Base-by-base conservation (phyloP, 1,140 invertebrate genomes). In the Aphidius ervi region DNA sequence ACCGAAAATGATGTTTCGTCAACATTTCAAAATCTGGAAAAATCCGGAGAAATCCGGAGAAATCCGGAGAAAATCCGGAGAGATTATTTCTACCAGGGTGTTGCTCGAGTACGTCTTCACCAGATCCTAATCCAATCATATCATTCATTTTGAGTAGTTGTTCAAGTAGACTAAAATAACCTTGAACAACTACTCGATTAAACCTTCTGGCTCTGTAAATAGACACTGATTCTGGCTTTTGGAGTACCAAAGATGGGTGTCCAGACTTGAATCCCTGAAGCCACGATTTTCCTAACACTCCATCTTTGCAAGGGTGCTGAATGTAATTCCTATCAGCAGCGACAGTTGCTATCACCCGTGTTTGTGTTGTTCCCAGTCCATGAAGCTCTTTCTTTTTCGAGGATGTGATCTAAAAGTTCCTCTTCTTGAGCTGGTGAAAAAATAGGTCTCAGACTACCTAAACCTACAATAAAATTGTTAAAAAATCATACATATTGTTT, bases 1-100 rank as follows among this genome's bases (percentile, higher is more conserved):
- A 52, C 73, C 9, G 58, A 54, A n/a, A 71, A 56, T 4, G 68
- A 68, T 9, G 68, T 72, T 62, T 77, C 72, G 54, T 74, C 71
- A 23, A 70, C 63, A 60, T 76, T 74, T 42, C 39, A 67, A 46
- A 68, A 65, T 59, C 61, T 60, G n/a, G n/a, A n/a, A n/a, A n/a
- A n/a, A n/a, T n/a, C n/a, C n/a, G n/a, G n/a, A n/a, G n/a, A n/a
- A n/a, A n/a, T n/a, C n/a, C n/a, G n/a, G n/a, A n/a, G n/a, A n/a
- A n/a, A n/a, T n/a, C n/a, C n/a, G n/a, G n/a, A n/a, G n/a, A n/a
- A n/a, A n/a, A n/a, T n/a, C n/a, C n/a, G n/a, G n/a, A n/a, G n/a
- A n/a, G n/a, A n/a, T n/a, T n/a, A n/a, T n/a, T n/a, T n/a, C n/a
- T n/a, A n/a, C n/a, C n/a, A n/a, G n/a, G n/a, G n/a, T n/a, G n/a